Percentiles rank a stretch among this genome's conserved stretches.
Conservation (phyloP, 1,140 invertebrate species). For the Achatina immaculata region DNA sequence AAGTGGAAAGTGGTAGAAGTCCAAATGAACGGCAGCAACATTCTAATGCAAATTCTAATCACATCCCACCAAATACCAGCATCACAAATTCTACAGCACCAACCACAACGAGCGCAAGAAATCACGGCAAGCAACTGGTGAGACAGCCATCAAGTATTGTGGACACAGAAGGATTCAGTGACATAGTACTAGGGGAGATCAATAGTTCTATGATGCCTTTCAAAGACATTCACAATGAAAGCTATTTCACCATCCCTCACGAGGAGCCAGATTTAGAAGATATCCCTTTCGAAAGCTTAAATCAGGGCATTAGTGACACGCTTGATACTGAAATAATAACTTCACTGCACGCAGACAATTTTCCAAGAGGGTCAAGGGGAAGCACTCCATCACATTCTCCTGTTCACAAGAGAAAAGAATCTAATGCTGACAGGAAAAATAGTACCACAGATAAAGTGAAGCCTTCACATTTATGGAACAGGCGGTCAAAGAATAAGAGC, state of each 20-base stretch:
- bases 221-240: slow-evolving; percentile 28
- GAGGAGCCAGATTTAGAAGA: neutral
- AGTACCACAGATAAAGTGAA: neutral
- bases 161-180: slow-evolving; percentile 26
- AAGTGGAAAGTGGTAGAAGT: neutral
- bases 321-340: slow-evolving; percentile 7
- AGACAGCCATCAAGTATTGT: neutral
- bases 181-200: slow-evolving; percentile 16
- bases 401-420: slow-evolving; percentile 3
- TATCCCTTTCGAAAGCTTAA: neutral
- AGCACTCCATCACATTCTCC: slow-evolving; percentile 6
- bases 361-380: neutral
- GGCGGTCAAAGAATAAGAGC: slow-evolving; percentile 20
- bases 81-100: neutral
- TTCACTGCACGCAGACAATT: neutral
- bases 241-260: neutral
- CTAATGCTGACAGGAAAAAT: neutral
- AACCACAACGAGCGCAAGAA: neutral
- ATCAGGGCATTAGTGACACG: neutral
- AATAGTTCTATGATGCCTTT: slow-evolving; percentile 34
- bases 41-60: neutral
- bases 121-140: too few relatives aligned
- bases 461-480: slow-evolving; percentile 29
- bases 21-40: too few relatives aligned
- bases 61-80: neutral